Conservation (phyloP, 37 sponge, comb jelly and placozoan genomes). For the Eunapius fragilis region DNA sequence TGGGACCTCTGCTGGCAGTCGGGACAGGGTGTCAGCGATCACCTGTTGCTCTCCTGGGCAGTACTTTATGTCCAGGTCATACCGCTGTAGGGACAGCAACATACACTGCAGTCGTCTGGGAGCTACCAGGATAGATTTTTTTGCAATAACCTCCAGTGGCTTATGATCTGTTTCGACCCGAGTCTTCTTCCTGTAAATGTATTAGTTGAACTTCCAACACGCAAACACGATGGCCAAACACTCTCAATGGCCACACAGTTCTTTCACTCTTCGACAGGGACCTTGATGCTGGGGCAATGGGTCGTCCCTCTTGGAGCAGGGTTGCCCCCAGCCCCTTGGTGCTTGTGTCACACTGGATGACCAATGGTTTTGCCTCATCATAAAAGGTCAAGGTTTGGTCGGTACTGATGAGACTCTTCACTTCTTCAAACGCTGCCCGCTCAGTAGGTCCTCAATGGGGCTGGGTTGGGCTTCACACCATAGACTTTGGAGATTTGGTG, state of each 20-base stretch:
- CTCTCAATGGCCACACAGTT: conserved; percentile 34
- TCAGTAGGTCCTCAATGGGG: conserved; percentile 22
- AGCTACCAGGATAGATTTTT: conserved; percentile 27
- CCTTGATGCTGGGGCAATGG: conserved; percentile 33
- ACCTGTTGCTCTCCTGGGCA: neutral
- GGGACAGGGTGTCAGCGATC: conserved; percentile 4
- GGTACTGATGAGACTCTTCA: conserved; percentile 1
- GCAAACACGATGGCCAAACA: conserved; percentile 19
- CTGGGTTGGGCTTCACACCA: conserved; percentile 56
- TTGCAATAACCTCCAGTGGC: conserved; percentile 21
- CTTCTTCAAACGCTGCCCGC: neutral
- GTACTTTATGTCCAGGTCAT: conserved; percentile 13
- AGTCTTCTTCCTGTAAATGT: conserved; percentile 14
- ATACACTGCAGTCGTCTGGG: conserved; percentile 37
- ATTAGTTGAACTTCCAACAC: conserved; percentile 27
- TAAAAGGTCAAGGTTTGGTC: conserved; percentile 6
- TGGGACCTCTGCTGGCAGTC: no score
- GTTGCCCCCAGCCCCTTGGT: conserved; percentile 28
- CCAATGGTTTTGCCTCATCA: neutral
- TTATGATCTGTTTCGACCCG: conserved; percentile 50
- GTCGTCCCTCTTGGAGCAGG: conserved; percentile 25
- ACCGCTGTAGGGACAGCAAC: conserved; percentile 29
- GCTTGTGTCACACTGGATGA: conserved; percentile 32
- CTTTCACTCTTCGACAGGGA: conserved; percentile 12
- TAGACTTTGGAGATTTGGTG: conserved; percentile 38